phyloP scores from a whole-genome alignment of 2,797 vertebrate species.

The Myripristis jacobus region DNA sequence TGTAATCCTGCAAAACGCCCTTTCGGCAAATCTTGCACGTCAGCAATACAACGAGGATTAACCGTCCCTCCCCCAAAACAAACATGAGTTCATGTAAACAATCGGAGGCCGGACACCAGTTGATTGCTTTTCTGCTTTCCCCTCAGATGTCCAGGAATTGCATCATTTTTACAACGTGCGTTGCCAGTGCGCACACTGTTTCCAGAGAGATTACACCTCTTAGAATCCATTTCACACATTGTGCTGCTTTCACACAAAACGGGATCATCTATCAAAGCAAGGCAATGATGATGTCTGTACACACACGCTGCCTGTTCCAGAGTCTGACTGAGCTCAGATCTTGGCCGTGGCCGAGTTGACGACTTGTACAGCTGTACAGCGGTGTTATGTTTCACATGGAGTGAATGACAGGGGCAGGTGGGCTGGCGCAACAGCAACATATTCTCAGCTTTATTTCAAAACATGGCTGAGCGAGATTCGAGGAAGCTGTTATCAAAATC shows the following conservation, averaged over 20 bases:
- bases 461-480: conserved; percentile 33
- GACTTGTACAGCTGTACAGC: conserved; percentile 81
- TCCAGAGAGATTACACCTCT: conserved; percentile 4
- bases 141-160: conserved; percentile 16
- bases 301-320: conserved; percentile 16
- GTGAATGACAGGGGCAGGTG: conserved; percentile 84
- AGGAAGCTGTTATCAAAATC: conserved; percentile 21
- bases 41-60: conserved; percentile 31
- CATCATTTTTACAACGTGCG: conserved; percentile 17
- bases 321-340: conserved; percentile 34
- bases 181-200: background rate
- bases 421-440: conserved; percentile 53
- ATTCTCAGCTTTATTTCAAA: conserved; percentile 46
- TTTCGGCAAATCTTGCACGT: conserved; percentile 36
- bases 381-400: conserved; percentile 80
- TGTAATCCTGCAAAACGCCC: conserved; percentile 8
- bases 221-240: conserved; percentile 41
- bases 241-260: conserved; percentile 28
- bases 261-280: conserved; percentile 31
- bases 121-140: conserved; percentile 53
- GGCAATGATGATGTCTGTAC: background rate
- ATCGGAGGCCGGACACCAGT: conserved; percentile 28
- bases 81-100: conserved; percentile 42
- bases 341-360: conserved; percentile 43
- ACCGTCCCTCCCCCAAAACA: conserved; percentile 23